These are phyloP conservation scores for Actinemys pallida DNA, from an alignment of 2,113 vertebrate species.

Conservation along the genomic window DNA sequence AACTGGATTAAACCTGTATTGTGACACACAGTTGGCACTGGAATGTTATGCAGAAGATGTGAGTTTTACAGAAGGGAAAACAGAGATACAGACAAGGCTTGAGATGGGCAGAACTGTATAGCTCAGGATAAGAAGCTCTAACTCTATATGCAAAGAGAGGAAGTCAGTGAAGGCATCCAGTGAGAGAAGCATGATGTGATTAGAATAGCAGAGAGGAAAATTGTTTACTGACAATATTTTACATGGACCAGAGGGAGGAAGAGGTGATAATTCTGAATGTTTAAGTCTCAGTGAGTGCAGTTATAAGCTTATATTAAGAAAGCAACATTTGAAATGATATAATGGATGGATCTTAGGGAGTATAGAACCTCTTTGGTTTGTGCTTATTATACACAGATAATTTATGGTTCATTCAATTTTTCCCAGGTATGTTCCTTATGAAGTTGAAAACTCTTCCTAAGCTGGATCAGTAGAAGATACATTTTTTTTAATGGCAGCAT, in stretches of 20 bases:
- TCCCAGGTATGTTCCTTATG: background rate
- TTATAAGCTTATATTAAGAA: background rate
- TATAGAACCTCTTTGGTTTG: background rate
- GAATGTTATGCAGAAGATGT: background rate
- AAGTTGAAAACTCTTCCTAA: background rate
- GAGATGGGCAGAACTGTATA: background rate
- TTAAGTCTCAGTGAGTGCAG: background rate
- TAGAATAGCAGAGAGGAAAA: background rate
- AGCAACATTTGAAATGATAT: background rate
- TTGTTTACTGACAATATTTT: background rate
- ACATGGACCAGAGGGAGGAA: background rate
- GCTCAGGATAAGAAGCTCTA: background rate
- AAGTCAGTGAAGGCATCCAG: background rate
- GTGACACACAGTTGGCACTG: background rate
- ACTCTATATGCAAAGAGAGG: background rate
- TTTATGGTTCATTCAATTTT: background rate
- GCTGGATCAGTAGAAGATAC: background rate
- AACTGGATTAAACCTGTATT: background rate
- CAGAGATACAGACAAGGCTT: background rate
- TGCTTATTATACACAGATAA: background rate
- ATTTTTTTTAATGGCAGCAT: background rate
- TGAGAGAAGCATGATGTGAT: background rate
- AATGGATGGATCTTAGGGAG: background rate
- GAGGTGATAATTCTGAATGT: background rate
- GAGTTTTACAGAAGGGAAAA: slow-evolving; percentile 28